Evolutionary conservation across 2,888 invertebrate genomes (phyloP).

Genomic region (Ecdyonurus torrentis): DNA sequence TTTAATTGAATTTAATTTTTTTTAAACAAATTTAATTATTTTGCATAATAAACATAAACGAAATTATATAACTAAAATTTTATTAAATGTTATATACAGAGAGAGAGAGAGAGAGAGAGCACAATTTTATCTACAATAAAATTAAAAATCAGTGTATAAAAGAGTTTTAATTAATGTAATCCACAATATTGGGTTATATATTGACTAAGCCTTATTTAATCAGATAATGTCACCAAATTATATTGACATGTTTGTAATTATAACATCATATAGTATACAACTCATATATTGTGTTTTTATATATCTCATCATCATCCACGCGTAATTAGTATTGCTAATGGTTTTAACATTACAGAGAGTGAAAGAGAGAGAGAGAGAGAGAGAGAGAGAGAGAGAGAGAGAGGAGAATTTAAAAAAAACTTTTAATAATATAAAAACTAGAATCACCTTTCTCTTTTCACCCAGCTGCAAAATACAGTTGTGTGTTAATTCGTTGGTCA

Average conservation of each 20-base stretch:
- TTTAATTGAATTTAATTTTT: no score
- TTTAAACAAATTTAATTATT: no score
- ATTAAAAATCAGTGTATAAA: background rate
- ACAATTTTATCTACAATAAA: background rate
- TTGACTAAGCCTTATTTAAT: background rate
- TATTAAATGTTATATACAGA: no score
- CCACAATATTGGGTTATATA: background rate
- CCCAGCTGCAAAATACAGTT: background rate
- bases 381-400: no score
- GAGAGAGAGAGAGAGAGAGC: no score
- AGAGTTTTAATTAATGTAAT: background rate
- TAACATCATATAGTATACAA: background rate
- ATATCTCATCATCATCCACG: background rate
- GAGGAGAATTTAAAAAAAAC: background rate
- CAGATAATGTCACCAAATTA: constrained; percentile 2
- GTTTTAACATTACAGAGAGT: no score
- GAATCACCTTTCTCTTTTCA: background rate
- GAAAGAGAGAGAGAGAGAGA: no score
- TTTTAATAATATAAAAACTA: background rate
- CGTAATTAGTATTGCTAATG: background rate
- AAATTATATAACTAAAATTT: no score
- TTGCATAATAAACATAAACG: no score
- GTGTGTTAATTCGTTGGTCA: background rate
- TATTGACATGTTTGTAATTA: background rate
- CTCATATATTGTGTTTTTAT: background rate